Evolutionary conservation across 1,140 invertebrate genomes (phyloP).

Genomic region (Drosophila leontia): DNA sequence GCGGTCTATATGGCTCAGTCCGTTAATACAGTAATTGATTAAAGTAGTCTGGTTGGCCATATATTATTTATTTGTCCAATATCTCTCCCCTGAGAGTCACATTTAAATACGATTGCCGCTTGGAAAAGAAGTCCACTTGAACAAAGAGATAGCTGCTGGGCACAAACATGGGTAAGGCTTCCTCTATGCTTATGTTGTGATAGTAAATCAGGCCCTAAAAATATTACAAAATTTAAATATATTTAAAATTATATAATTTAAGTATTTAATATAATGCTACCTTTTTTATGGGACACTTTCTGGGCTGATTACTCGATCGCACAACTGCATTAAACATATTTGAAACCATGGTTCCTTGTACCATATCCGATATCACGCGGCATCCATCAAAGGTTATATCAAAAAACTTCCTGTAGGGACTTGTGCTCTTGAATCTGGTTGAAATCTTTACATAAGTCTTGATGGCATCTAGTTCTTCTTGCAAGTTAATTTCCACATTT

Average conservation of each 20-base stretch:
- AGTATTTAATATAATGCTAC: background rate
- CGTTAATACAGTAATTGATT: constrained; percentile 3
- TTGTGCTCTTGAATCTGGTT: constrained; percentile 10
- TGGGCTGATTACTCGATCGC: constrained; percentile 42
- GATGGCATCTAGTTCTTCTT: constrained; percentile 24
- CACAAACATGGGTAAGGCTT: constrained; percentile 42
- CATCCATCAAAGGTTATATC: constrained; percentile 46
- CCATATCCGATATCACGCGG: constrained; percentile 38
- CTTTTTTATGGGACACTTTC: constrained; percentile 45
- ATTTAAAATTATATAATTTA: background rate
- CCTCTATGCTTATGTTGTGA: constrained; percentile 52
- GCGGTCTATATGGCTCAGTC: background rate
- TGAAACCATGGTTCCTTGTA: constrained; percentile 27
- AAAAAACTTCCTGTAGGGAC: constrained; percentile 36
- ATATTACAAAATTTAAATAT: no score
- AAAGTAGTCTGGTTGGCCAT: background rate
- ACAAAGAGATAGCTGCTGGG: constrained; percentile 33
- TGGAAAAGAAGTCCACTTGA: constrained; percentile 27
- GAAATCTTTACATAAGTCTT: constrained; percentile 36
- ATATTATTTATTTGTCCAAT: constrained; percentile 11
- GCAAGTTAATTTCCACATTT: constrained; percentile 37
- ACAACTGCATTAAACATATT: constrained; percentile 46
- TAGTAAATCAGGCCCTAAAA: constrained; percentile 42
- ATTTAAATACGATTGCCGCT: constrained; percentile 40
- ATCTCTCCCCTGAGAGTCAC: constrained; percentile 32